phyloP scores from a whole-genome alignment of 30 jellyfish, hydroid and myxozoan genomes.

The Turritopsis dohrnii region DNA sequence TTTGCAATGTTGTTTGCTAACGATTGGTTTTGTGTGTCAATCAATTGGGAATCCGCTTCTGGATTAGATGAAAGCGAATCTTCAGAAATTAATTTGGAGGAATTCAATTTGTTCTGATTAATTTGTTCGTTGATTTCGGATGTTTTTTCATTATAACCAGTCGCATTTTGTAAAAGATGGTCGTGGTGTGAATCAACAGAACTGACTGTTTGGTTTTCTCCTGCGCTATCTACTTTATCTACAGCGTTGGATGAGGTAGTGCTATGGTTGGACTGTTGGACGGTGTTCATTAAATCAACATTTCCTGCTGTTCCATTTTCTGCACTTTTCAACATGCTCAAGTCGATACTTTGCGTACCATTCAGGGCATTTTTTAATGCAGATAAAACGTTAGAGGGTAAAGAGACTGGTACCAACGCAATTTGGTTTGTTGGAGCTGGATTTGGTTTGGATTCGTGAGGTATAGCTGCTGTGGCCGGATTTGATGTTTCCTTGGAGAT shows the following conservation, averaged over 20 bases:
- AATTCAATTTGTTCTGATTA: background rate
- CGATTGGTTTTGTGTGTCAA: background rate
- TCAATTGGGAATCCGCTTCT: background rate
- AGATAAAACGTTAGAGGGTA: conserved; percentile 16
- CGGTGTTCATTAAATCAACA: background rate
- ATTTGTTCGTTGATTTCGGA: background rate
- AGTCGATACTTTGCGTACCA: background rate
- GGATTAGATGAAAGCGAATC: background rate
- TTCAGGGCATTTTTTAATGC: conserved; percentile 21
- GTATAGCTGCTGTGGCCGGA: conserved; percentile 36
- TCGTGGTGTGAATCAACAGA: background rate
- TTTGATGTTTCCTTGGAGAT: background rate
- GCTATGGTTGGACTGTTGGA: background rate
- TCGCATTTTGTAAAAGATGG: background rate
- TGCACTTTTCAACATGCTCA: conserved; percentile 8
- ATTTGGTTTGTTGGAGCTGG: conserved; percentile 25
- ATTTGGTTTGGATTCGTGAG: conserved; percentile 35
- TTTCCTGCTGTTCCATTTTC: background rate
- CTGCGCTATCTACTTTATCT: background rate
- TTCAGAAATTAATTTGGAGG: background rate
- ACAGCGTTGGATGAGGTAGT: background rate
- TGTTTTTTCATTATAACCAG: background rate
- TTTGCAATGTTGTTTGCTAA: background rate
- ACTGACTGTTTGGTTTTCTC: background rate
- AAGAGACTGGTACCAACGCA: conserved; percentile 27